A percentile compares a stretch with the other conserved stretches of the same genome.
phyloP scores from a whole-genome alignment of 2,113 vertebrate species.

The Clarias macrocephalus region DNA sequence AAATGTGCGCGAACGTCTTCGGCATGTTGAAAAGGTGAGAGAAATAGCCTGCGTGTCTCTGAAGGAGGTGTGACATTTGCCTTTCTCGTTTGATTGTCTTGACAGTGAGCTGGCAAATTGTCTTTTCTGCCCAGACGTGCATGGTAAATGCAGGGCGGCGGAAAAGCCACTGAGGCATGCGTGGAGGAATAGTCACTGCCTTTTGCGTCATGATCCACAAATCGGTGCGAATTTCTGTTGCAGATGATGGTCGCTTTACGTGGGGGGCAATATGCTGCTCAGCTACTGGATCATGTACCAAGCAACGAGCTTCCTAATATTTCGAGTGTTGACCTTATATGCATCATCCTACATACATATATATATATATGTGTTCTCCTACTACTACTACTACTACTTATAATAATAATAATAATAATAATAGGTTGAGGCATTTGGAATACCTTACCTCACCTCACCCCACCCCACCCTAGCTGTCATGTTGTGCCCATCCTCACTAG shows the following conservation, averaged over 20 bases:
- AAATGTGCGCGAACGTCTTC: conserved; percentile 79
- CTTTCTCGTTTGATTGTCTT: neutral
- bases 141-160: conserved; percentile 14
- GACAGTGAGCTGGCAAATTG: neutral
- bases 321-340: neutral
- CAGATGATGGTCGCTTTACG: neutral
- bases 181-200: neutral
- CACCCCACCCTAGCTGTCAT: conserved; percentile 20
- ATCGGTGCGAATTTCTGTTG: neutral
- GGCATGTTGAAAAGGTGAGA: conserved; percentile 80
- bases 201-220: neutral
- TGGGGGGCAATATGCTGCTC: neutral
- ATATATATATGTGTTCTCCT: neutral
- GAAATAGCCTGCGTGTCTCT: conserved; percentile 50
- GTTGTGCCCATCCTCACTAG: conserved; percentile 3
- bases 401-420: conserved; percentile 11
- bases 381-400: no score
- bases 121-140: conserved; percentile 1
- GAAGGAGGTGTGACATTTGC: conserved; percentile 43
- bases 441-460: conserved; percentile 14
- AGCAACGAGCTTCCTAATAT: neutral
- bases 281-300: neutral
- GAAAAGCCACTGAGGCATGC: neutral
- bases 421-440: conserved; percentile 14
- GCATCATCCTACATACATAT: neutral